Evolutionary conservation across 2,888 invertebrate species (phyloP).

Genomic region (Lithophane leautieri): DNA sequence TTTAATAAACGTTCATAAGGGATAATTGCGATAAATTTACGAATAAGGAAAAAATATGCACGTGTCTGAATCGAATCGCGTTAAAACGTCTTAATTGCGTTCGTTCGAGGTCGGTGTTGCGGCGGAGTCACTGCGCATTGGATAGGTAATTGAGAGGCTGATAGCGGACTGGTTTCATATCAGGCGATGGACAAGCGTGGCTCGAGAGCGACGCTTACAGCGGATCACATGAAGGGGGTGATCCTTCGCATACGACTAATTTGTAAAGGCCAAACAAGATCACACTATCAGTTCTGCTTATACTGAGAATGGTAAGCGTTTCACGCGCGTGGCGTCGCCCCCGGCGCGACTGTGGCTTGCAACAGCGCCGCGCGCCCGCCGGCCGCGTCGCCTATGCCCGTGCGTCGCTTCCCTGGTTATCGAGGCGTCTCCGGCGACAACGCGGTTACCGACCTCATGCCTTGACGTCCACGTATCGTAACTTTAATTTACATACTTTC

Average conservation of each 20-base stretch:
- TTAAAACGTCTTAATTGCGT: constrained; percentile 88
- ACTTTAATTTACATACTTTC: constrained; percentile 78
- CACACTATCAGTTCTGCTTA: neutral
- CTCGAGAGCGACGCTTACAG: constrained; percentile 45
- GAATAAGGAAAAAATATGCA: constrained; percentile 87
- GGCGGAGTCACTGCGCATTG: constrained; percentile 70
- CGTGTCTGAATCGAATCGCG: constrained; percentile 88
- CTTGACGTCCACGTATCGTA: constrained; percentile 75
- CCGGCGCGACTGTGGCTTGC: constrained; percentile 41
- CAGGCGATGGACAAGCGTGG: constrained; percentile 55
- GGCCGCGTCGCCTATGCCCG: constrained; percentile 53
- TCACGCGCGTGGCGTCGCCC: neutral
- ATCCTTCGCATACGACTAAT: constrained; percentile 42
- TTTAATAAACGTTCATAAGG: constrained; percentile 84
- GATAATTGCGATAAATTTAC: constrained; percentile 87
- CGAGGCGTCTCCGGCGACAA: constrained; percentile 78
- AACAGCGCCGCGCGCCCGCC: constrained; percentile 15
- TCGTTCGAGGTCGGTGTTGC: constrained; percentile 80
- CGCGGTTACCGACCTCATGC: constrained; percentile 84
- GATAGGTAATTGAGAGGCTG: constrained; percentile 79
- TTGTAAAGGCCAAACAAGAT: constrained; percentile 24
- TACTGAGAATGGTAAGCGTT: constrained; percentile 11
- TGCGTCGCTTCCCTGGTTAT: constrained; percentile 73
- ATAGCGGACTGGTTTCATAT: constrained; percentile 78
- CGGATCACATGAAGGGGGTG: constrained; percentile 34